Conservation (phyloP, 2,113 vertebrate genomes). For the Cyprinodon variegatus region DNA sequence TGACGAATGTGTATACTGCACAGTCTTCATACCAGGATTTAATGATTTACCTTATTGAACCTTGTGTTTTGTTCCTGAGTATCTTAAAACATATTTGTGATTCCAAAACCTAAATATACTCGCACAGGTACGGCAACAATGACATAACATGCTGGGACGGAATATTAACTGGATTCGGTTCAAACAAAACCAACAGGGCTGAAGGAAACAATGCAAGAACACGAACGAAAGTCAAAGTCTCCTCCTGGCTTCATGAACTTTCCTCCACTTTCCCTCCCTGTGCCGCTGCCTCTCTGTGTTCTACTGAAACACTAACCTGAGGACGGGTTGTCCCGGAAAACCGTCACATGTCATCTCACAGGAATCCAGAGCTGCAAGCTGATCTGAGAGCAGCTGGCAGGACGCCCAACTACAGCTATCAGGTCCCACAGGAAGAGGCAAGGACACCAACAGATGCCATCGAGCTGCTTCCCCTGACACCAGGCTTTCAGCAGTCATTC, state of each 20-base stretch:
- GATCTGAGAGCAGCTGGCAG: constrained; percentile 13
- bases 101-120: background rate
- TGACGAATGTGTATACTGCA: background rate
- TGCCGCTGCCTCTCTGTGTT: constrained; percentile 8
- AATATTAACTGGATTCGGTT: constrained; percentile 14
- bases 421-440: constrained; percentile 24
- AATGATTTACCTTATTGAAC: background rate
- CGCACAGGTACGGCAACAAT: background rate
- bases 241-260: background rate
- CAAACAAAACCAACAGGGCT: background rate
- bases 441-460: constrained; percentile 3
- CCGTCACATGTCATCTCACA: constrained; percentile 27
- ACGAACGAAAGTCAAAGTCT: background rate
- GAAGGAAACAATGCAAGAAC: constrained; percentile 1
- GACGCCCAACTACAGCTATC: background rate
- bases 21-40: background rate
- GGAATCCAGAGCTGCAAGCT: constrained; percentile 12
- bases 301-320: constrained; percentile 32
- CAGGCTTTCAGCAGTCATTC: background rate
- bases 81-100: constrained; percentile 1
- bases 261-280: constrained; percentile 6
- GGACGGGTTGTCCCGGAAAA: constrained; percentile 43
- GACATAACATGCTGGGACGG: constrained; percentile 8
- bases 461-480: background rate
- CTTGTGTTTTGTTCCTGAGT: background rate